Evolutionary conservation across 2,113 vertebrate genomes (phyloP).

Genomic region (Phalacrocorax pelagicus): DNA sequence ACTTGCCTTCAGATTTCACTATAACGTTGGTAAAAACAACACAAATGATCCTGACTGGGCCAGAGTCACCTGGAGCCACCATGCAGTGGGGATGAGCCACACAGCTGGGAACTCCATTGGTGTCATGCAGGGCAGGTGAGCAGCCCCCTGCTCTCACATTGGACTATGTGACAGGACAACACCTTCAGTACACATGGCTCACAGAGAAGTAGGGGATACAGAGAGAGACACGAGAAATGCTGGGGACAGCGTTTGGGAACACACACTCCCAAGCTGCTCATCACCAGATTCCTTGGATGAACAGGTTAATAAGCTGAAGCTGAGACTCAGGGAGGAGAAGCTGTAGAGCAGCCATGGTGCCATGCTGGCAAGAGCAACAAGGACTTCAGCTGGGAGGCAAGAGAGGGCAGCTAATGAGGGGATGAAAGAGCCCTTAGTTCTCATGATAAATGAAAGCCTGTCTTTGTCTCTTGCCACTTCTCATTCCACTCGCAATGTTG

Average conservation of each 20-base stretch:
- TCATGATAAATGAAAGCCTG: not conserved
- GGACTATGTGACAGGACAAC: not conserved
- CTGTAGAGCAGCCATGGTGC: not conserved
- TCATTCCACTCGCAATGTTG: not conserved
- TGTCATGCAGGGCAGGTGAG: not conserved
- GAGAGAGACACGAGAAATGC: not conserved
- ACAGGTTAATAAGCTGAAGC: not conserved
- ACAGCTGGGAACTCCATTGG: rapidly evolving
- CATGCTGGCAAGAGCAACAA: not conserved
- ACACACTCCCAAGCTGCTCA: not conserved
- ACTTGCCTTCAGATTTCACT: not conserved
- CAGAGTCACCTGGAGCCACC: not conserved
- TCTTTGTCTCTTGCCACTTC: not conserved
- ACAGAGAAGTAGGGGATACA: not conserved
- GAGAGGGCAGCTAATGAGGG: not conserved
- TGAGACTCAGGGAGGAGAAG: not conserved
- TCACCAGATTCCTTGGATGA: not conserved
- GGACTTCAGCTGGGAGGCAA: not conserved
- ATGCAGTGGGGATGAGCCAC: not conserved
- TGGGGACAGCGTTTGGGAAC: not conserved
- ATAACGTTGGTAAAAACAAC: not conserved
- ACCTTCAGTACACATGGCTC: not conserved
- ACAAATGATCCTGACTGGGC: not conserved
- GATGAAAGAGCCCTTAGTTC: not conserved
- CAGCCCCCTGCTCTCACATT: not conserved